Percentiles rank a stretch among this genome's conserved stretches.
Conservation (phyloP, 35 echinoderm and acorn worm genomes). For the Eucidaris tribuloides region DNA sequence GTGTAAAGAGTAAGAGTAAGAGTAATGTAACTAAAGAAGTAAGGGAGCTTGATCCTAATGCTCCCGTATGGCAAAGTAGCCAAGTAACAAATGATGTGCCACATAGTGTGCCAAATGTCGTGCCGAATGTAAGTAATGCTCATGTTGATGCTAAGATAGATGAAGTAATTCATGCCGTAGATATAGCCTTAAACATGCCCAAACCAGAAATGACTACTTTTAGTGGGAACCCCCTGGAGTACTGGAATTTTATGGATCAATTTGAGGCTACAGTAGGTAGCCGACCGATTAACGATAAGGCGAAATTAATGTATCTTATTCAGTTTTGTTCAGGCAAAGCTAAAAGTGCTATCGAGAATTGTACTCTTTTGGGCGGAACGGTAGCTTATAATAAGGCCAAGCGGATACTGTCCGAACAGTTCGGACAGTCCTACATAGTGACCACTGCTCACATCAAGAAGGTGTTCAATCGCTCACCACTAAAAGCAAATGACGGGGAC, state of each 20-base stretch:
- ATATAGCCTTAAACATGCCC: neutral
- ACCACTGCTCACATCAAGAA: too few species aligned
- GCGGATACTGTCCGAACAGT: neutral
- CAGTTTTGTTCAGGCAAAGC: conserved; percentile 35
- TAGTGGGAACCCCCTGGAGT: neutral
- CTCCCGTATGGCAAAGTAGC: neutral
- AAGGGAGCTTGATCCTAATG: neutral
- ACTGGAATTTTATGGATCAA: conserved; percentile 3
- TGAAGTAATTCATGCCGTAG: too few species aligned
- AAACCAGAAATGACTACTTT: conserved; percentile 12
- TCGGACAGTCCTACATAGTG: neutral
- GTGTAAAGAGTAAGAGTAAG: too few species aligned
- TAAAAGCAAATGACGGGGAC: conserved; percentile 42
- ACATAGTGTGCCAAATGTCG: too few species aligned
- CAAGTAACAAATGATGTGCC: neutral
- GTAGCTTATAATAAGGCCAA: conserved; percentile 9
- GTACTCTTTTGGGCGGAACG: neutral
- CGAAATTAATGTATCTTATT: conserved; percentile 17
- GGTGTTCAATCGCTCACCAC: neutral
- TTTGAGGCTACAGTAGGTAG: conserved; percentile 10
- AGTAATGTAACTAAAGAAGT: too few species aligned
- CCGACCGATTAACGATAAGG: neutral
- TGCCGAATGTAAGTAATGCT: too few species aligned
- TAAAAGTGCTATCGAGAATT: conserved; percentile 20
- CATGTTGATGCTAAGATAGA: too few species aligned